These are phyloP conservation scores for Leptocoma aspasia DNA, from an alignment of 2,113 vertebrate genomes.

Conservation along the genomic window DNA sequence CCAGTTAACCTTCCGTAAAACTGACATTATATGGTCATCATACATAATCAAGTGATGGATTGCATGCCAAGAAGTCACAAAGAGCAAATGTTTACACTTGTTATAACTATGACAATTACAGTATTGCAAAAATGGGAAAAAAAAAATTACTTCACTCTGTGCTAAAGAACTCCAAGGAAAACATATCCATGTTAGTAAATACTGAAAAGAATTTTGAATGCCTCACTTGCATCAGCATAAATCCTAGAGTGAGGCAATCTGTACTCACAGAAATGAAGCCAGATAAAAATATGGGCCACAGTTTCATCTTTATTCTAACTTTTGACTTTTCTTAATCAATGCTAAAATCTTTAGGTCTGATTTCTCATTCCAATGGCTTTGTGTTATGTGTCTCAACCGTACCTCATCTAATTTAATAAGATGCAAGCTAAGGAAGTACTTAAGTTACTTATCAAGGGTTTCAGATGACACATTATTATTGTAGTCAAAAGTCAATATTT, in stretches of 20 bases:
- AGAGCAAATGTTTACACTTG: slow-evolving; percentile 54
- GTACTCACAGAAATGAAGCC: not conserved
- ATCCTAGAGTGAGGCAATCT: not conserved
- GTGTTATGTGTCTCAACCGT: slow-evolving; percentile 61
- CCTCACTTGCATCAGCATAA: not conserved
- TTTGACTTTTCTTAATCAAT: slow-evolving; percentile 70
- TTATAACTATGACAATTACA: slow-evolving; percentile 41
- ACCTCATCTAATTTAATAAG: slow-evolving; percentile 79
- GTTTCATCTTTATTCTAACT: slow-evolving; percentile 58
- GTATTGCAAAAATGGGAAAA: slow-evolving; percentile 22
- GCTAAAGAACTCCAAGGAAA: not conserved
- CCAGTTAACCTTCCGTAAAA: slow-evolving; percentile 73
- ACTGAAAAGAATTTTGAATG: not conserved
- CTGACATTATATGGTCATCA: slow-evolving; percentile 69
- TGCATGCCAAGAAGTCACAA: slow-evolving; percentile 58
- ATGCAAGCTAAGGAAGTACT: slow-evolving; percentile 80
- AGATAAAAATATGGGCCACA: not conserved
- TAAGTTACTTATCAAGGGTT: slow-evolving; percentile 81
- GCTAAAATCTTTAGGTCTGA: slow-evolving; percentile 74
- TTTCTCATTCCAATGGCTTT: slow-evolving; percentile 72
- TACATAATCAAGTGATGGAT: slow-evolving; percentile 72
- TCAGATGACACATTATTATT: slow-evolving; percentile 82
- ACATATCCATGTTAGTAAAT: not conserved
- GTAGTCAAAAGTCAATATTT: slow-evolving; percentile 82
- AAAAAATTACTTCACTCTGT: not conserved